Conservation (phyloP, 2,113 vertebrate genomes). For the Daubentonia madagascariensis region DNA sequence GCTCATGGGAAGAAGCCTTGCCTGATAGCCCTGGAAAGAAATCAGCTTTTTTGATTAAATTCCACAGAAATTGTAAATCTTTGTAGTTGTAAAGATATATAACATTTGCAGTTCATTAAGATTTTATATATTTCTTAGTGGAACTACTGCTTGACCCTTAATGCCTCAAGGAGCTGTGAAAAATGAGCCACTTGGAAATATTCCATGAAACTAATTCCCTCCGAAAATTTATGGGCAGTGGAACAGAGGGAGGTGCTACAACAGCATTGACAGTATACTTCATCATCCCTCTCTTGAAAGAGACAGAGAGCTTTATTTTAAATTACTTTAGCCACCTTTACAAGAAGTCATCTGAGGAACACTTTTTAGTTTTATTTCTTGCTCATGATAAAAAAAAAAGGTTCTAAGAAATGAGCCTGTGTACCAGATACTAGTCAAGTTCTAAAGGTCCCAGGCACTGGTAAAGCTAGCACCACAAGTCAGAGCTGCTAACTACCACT, state of each 20-base stretch:
- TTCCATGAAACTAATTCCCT: background rate
- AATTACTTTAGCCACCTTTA: background rate
- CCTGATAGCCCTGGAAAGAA: background rate
- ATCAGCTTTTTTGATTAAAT: background rate
- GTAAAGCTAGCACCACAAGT: background rate
- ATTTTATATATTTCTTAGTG: background rate
- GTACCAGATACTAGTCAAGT: background rate
- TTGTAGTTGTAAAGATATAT: background rate
- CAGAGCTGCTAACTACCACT: background rate
- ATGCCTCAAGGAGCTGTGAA: background rate
- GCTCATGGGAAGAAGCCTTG: background rate
- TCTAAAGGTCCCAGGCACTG: background rate
- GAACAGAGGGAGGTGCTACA: background rate
- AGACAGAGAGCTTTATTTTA: background rate
- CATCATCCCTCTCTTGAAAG: background rate
- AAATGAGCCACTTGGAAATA: background rate
- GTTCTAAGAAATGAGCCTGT: background rate
- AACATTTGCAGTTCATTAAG: background rate
- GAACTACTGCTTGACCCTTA: background rate
- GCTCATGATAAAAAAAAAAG: background rate
- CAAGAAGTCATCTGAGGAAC: background rate
- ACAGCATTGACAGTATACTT: background rate
- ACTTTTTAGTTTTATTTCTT: background rate
- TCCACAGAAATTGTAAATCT: background rate
- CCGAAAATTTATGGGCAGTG: background rate